Percentiles rank a stretch among this genome's conserved stretches.
phyloP scores from a whole-genome alignment of 2,797 vertebrate species.

The Melanogrammus aeglefinus region DNA sequence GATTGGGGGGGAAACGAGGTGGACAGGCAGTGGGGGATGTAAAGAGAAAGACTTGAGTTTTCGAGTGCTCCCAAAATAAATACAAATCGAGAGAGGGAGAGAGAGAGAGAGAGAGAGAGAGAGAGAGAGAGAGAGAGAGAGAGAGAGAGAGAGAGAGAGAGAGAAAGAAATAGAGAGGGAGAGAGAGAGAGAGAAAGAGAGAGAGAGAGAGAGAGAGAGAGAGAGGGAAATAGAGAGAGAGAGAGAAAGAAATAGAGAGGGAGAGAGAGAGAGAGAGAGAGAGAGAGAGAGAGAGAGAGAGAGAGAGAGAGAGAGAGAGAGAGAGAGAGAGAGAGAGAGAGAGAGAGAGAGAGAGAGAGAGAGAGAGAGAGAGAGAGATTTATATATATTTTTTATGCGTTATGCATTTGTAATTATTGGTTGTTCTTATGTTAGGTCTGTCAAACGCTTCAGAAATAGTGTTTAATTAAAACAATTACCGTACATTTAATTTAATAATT shows the following conservation, averaged over 20 bases:
- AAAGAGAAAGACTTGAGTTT: neutral
- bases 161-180: neutral
- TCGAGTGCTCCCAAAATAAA: conserved; percentile 8
- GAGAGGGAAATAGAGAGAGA: too few species aligned
- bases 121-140: too few species aligned
- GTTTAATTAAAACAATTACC: conserved; percentile 7
- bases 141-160: too few species aligned
- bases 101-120: neutral
- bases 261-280: too few species aligned
- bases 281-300: conserved; percentile 20
- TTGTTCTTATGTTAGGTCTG: neutral
- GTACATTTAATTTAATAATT: neutral
- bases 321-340: conserved; percentile 12
- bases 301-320: too few species aligned
- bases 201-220: too few species aligned
- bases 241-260: too few species aligned
- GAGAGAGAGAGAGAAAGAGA: neutral
- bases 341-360: too few species aligned
- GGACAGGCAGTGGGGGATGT: neutral
- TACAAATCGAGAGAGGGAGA: conserved; percentile 4
- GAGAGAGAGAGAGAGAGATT: too few species aligned
- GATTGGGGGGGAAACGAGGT: neutral
- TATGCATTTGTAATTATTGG: conserved; percentile 13
- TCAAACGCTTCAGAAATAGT: neutral
- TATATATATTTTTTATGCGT: too few species aligned